A percentile compares a stretch with the other conserved stretches of the same genome.
Conservation (phyloP, 2,888 invertebrate genomes). For the Sminthurides aquaticus region DNA sequence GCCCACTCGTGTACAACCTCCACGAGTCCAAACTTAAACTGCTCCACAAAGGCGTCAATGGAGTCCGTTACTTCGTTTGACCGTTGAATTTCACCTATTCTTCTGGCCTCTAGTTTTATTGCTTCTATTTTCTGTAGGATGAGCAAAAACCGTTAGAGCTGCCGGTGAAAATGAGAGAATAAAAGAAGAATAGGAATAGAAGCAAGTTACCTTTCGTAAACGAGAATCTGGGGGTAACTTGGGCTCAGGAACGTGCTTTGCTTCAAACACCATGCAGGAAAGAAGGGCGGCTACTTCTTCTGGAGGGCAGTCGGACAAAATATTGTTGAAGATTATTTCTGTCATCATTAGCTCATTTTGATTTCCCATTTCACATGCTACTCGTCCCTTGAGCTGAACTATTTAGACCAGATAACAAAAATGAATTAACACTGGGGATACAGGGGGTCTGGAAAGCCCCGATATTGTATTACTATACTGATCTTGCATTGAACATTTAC, state of each 20-base stretch:
- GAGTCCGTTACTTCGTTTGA: conserved; percentile 54
- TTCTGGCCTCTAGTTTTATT: conserved; percentile 61
- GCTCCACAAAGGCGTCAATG: conserved; percentile 53
- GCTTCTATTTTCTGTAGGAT: conserved; percentile 59
- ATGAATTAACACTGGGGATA: background rate
- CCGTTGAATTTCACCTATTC: conserved; percentile 61
- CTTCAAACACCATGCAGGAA: conserved; percentile 88
- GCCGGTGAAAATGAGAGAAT: conserved; percentile 31
- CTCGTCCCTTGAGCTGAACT: conserved; percentile 73
- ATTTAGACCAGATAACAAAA: conserved; percentile 35
- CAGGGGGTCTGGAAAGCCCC: background rate
- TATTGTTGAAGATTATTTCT: conserved; percentile 83
- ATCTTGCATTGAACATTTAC: no score
- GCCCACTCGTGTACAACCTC: conserved; percentile 97
- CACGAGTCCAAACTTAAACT: conserved; percentile 82
- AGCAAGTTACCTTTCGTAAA: conserved; percentile 51
- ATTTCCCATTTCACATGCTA: conserved; percentile 77
- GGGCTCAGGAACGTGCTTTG: conserved; percentile 60
- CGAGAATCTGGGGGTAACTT: conserved; percentile 52
- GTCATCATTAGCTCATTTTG: conserved; percentile 84
- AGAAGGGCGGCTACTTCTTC: conserved; percentile 90
- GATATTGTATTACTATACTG: no score
- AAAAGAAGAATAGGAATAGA: conserved; percentile 1
- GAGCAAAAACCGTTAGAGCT: no score
- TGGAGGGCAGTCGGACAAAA: conserved; percentile 73